Base-by-base conservation (phyloP, 2,888 invertebrate genomes). In the Stenichneumon culpator region DNA sequence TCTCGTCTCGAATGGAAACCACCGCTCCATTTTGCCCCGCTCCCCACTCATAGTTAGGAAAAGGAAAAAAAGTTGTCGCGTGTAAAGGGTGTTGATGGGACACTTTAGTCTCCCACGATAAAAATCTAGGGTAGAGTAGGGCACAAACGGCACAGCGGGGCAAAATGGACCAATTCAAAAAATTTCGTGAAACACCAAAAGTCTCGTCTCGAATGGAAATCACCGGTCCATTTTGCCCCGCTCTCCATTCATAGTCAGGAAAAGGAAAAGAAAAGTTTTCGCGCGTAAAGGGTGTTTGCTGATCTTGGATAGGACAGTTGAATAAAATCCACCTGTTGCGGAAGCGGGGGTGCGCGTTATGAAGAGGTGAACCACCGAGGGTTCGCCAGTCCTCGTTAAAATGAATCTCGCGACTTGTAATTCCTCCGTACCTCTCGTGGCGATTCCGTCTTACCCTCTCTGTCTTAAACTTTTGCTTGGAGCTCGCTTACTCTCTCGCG, bases 281-380 rank as follows among this genome's bases (percentile, higher is more conserved):
- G 11, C 57, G 25, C 14, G 22, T 11, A 14, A 57, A 57, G 11
- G 57, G 54, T 47, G 44, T 47, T 47, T 47, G 44, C 44, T 47
- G 54, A 54, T 54, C 19, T 22, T 57, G 22, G 25, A 57, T 25
- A 14, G 63, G 74, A 65, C 65, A 67, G 75, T 47, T 67, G 65
- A 57, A 82, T 73, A 80, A 83, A 86, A 79, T 87, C 86, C 87
- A 89, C 88, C 88, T 89, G 89, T 89, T 89, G 39, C n/a, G 60
- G 60, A 60, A 60, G 67, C 77, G 80, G 77, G 50, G 77, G 47
- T n/a, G 79, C n/a, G 44, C 16, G 22, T 47, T 25, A 65, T 44
- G 39, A 73, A 79, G 75, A 83, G 75, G 75, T 77, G 84, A 79
- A 83, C 79, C 81, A 84, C 83, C 82, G 83, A 57, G 77, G 72